Percentiles rank a stretch among this genome's conserved stretches.
phyloP scores from a whole-genome alignment of 2,888 invertebrate species.

The Pherbina coryleti region DNA sequence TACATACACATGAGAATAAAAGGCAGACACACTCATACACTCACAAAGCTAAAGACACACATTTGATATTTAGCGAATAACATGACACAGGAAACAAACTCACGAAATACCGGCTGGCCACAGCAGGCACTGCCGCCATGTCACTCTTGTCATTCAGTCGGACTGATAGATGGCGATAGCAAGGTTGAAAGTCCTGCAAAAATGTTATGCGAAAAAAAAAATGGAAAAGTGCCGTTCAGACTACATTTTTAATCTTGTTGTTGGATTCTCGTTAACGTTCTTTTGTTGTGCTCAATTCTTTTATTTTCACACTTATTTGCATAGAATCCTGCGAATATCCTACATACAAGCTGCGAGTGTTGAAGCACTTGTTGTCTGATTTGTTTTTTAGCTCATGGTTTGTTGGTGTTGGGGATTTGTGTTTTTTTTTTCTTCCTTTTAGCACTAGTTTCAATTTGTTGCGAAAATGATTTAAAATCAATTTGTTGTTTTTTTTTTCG shows the following conservation, averaged over 20 bases:
- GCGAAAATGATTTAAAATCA: conserved; percentile 65
- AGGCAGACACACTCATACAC: background rate
- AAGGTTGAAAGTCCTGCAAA: background rate
- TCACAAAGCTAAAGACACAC: background rate
- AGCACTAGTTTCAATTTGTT: conserved; percentile 47
- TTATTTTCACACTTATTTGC: conserved; percentile 32
- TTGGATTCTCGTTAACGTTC: conserved; percentile 42
- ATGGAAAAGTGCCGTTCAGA: background rate
- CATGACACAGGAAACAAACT: conserved; percentile 8
- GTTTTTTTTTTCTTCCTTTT: background rate
- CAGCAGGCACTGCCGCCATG: background rate
- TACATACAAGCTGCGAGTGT: background rate
- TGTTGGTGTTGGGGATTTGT: conserved; percentile 1
- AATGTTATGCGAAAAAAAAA: background rate
- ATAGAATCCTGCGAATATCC: conserved; percentile 5
- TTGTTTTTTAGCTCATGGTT: background rate
- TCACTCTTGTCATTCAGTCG: background rate
- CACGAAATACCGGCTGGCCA: background rate
- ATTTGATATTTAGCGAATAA: conserved; percentile 13
- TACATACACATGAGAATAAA: background rate
- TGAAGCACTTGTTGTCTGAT: background rate
- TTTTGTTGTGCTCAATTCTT: conserved; percentile 33
- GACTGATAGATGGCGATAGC: background rate
- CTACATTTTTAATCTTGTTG: conserved; percentile 38
- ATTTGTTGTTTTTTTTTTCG: conserved; percentile 63